Evolutionary conservation across 2,797 vertebrate genomes (phyloP).

Genomic region (Natrix natrix): DNA sequence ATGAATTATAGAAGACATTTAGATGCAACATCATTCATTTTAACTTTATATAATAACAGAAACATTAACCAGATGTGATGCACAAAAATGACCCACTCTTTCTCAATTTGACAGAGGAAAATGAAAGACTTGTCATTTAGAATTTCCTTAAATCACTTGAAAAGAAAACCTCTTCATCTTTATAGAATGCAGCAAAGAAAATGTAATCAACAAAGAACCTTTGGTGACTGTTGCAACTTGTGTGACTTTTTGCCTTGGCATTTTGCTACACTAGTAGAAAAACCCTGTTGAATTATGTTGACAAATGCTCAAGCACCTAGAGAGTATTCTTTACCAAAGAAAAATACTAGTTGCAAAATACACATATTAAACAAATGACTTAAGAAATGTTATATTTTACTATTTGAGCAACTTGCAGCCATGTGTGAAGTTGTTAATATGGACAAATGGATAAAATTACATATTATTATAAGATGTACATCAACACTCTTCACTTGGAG

Average conservation of each 20-base stretch:
- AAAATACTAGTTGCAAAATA: slow-evolving; percentile 18
- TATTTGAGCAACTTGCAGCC: slow-evolving; percentile 16
- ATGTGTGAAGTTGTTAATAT: slow-evolving; percentile 17
- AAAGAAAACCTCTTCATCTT: slow-evolving; percentile 3
- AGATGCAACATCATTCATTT: not conserved
- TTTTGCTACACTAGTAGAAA: slow-evolving; percentile 8
- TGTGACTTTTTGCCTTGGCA: slow-evolving; percentile 4
- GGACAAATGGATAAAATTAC: slow-evolving; percentile 22
- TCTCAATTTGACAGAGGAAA: not conserved
- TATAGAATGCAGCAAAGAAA: not conserved
- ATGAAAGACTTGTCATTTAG: not conserved
- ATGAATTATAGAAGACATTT: not conserved
- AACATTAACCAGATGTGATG: not conserved
- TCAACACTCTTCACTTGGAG: slow-evolving; percentile 12
- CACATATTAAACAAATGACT: not conserved
- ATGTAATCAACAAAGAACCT: not conserved
- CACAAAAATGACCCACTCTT: not conserved
- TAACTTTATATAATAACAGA: not conserved
- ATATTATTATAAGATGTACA: slow-evolving; percentile 10
- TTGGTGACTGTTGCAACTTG: not conserved
- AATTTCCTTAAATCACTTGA: not conserved
- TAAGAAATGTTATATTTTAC: slow-evolving; percentile 30
- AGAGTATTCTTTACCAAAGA: slow-evolving; percentile 18
- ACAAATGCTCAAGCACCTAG: slow-evolving; percentile 19
- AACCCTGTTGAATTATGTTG: slow-evolving; percentile 6